Evolutionary conservation across 2,888 invertebrate species (phyloP), one percentile per base, ranked within the genome.

Genomic region (Folsomia manolachei): DNA sequence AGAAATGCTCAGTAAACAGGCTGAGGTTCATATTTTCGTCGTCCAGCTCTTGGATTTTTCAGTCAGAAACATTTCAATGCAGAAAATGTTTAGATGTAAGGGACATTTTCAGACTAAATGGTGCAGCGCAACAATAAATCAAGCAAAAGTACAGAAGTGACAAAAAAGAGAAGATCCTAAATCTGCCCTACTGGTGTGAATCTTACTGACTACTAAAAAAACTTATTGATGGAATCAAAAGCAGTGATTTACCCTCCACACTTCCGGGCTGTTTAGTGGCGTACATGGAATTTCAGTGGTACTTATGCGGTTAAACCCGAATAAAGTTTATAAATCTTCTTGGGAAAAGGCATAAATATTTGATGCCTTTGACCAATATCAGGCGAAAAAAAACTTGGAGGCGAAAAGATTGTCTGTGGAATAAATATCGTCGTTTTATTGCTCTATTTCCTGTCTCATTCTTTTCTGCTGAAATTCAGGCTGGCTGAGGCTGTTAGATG

Each of bases 381-480:
- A 51, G 9, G 9, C 56, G 18, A 56, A 56, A 56, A 56, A 56
- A 56, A 56, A 14, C 19, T 51, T 11, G 51, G 51, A 51, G 9
- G 51, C 51, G n/a, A 23, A 2, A 14, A 62, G 2, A 14, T 62
- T 62, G 21, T 4, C 7, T 23, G 4, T 21, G 21, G 25, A 62
- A 62, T 63, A 27, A 63, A 63, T 63, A 25, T 62, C 62, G 27
- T 18, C 26, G 63, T 25, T 63, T 63, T 63, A 63, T 63, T 63
- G 63, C 63, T 63, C 63, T 63, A 63, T 63, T 63, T 27, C 9
- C 26, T 63, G 25, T 27, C 14, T 63, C 27, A 26, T 56, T n/a
- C 56, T 19, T 14, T 39, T 39, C 4, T 14, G 39, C 39, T 4
- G 4, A 39, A 4, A 39, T 39, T 9, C 60, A 60, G n/a, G 60